Base-by-base conservation (phyloP, 2,797 vertebrate genomes). In the Sebastes oblongus region DNA sequence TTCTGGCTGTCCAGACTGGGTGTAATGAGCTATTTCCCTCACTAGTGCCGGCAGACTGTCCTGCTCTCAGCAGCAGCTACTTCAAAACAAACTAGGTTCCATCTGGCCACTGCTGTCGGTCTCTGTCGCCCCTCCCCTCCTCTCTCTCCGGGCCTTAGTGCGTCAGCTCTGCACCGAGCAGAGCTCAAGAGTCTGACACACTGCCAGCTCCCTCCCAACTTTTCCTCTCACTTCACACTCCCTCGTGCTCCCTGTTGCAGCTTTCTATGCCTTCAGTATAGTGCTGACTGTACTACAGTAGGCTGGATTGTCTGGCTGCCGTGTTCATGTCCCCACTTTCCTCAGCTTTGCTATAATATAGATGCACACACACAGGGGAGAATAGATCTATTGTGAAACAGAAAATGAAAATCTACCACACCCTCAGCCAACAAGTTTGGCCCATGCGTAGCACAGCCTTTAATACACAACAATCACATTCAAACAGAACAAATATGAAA, bases 91-190 rank as follows among this genome's bases (percentile, higher is more conserved):
- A 93, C 89, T 92, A 54, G 77, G 83, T 91, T 93, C 92, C 93
- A 92, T 92, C 92, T 91, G 88, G 88, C 74, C 88, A 84, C 86
- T 88, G 91, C 91, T 90, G 83, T 66, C 89, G 64, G 66, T 39
- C 81, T 80, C 75, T 62, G 32, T 58, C n/a, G 36, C 75, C 77
- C 83, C 89, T 82, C 73, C 82, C 50, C 64, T 69, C 52, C 74
- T 73, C 80, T 88, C 82, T 68, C 82, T 27, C 62, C 59, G 82
- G 87, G 84, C 80, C 87, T 66, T 84, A 91, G 92, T 94, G 95
- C 93, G 93, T 94, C 95, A 95, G 94, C 91, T 92, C 92, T 94
- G 94, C 93, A 91, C 93, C 62, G 87, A 75, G 88, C 86, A 89
- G 78, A 82, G 89, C 89, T 89, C 88, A 86, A 66, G 73, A 90